Conservation (phyloP, 2,888 invertebrate genomes). For the Sialis lutaria region DNA sequence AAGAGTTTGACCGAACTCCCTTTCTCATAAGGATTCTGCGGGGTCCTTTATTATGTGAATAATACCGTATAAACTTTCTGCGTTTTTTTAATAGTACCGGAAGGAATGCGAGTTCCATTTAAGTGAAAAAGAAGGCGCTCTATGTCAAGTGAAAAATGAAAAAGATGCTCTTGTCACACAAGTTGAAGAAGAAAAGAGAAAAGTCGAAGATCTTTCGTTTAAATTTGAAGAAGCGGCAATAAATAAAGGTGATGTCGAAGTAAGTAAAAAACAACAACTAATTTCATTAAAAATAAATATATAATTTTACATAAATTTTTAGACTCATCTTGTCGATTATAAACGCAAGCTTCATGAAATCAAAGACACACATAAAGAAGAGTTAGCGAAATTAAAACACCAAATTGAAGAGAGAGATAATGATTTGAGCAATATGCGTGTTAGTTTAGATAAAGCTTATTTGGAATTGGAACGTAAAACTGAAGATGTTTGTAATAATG, state of each 20-base stretch:
- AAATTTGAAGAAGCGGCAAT: slow-evolving; percentile 83
- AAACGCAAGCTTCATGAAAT: slow-evolving; percentile 1
- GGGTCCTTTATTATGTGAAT: no score
- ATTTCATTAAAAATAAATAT: no score
- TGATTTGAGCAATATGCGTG: slow-evolving; percentile 5
- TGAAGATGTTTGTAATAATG: slow-evolving; percentile 26
- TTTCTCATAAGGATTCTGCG: no score
- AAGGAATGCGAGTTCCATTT: slow-evolving; percentile 35
- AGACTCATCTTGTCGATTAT: no score
- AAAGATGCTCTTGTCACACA: slow-evolving; percentile 37
- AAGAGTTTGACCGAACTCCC: no score
- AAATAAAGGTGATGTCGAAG: slow-evolving; percentile 75
- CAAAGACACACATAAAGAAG: slow-evolving; percentile 1
- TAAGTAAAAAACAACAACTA: slow-evolving; percentile 20
- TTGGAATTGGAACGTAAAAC: slow-evolving; percentile 2
- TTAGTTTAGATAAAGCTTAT: neutral
- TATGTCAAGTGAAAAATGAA: slow-evolving; percentile 35
- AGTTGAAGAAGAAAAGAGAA: slow-evolving; percentile 62
- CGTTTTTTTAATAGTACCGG: slow-evolving; percentile 25
- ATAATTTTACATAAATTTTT: no score
- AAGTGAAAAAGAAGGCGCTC: slow-evolving; percentile 33
- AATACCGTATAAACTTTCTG: neutral
- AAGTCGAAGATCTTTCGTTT: slow-evolving; percentile 80
- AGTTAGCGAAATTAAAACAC: slow-evolving; percentile 1
- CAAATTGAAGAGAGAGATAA: slow-evolving; percentile 4